Evolutionary conservation across 2,888 invertebrate species (phyloP), one percentile per base, ranked within the genome.

Genomic region (Eumerus sabulonum): DNA sequence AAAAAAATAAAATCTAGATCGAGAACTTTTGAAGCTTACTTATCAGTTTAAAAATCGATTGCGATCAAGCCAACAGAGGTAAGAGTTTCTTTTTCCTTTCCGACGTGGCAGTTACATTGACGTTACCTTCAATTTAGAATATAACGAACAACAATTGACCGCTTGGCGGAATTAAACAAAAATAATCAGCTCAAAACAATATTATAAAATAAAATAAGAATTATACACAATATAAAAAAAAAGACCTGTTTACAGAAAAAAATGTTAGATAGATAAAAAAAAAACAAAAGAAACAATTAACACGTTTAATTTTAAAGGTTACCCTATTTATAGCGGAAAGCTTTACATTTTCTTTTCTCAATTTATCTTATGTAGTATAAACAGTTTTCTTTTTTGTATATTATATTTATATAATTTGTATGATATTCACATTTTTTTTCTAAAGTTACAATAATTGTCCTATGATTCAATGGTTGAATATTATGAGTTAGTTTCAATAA

Each of bases 401-500:
- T 73, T 79, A 79, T 79, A 79, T 74, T 79, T 79, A 79, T 79
- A 79, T 79, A 79, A 74, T 79, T 79, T 74, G 66, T 79, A 79
- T 74, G 79, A 74, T 79, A 79, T 79, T 79, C 79, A 79, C 79
- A 79, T 74, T 79, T 77, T 27, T n/a, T 40, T 74, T 73, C 79
- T 79, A 79, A 74, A 74, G 79, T 79, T 79, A 79, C 79, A 74
- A 77, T 79, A 79, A 79, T 79, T 79, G 79, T 79, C 79, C 79
- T 79, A 79, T 79, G 79, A 79, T 79, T 73, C 77, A 79, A 74
- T 79, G 79, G 62, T 79, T 79, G 79, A 79, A 79, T 74, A 79
- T 79, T 79, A 79, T 79, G 79, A 79, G 79, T 79, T 79, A 79
- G 74, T 68, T 79, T 79, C 74, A 79, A 79, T 79, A 79, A 79